These are phyloP conservation scores for Genyomyrus donnyi DNA, from an alignment of 2,113 vertebrate species.

Conservation along the genomic window DNA sequence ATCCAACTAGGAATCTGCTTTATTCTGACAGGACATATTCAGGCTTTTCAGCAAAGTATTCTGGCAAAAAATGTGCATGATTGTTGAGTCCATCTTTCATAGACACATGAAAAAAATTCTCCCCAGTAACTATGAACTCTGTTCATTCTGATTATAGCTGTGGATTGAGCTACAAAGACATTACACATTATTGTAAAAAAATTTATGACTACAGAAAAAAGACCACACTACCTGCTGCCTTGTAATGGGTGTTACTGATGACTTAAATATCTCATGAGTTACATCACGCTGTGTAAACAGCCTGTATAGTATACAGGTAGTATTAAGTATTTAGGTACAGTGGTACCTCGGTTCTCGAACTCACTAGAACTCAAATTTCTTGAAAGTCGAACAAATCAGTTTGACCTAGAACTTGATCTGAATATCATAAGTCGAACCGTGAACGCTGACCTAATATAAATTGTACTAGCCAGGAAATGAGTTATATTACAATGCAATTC, in stretches of 20 bases:
- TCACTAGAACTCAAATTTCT: no score
- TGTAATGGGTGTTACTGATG: background rate
- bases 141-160: background rate
- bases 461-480: no score
- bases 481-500: no score
- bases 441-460: no score
- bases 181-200: background rate
- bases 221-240: background rate
- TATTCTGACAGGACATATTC: background rate
- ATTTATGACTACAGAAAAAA: background rate
- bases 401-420: no score
- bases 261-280: background rate
- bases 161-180: background rate
- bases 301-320: background rate
- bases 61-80: background rate
- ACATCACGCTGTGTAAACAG: slow-evolving; percentile 42
- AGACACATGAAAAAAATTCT: background rate
- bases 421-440: no score
- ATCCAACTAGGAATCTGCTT: background rate
- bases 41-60: background rate
- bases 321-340: background rate
- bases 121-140: background rate
- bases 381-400: no score
- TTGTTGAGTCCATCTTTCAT: background rate
- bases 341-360: no score